Evolutionary conservation across 2,797 vertebrate genomes (phyloP), one percentile per base, ranked within the genome.

Genomic region (Micromesistius poutassou): DNA sequence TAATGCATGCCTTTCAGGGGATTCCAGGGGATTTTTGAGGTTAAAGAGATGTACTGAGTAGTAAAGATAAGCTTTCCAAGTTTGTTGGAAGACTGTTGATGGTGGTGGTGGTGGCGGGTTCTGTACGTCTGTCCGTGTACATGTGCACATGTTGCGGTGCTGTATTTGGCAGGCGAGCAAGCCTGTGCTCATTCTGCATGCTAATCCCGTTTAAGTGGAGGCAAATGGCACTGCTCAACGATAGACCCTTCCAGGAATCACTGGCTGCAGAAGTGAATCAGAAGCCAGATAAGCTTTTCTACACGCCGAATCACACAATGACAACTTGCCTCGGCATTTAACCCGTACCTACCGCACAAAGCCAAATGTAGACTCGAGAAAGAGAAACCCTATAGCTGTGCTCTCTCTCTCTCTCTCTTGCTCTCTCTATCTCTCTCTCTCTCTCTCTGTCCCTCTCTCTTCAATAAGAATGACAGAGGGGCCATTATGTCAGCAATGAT

Each of bases 151-250:
- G 80, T 80, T 83, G 72, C 85, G 76, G 73, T 30, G 25, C 33
- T 71, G 75, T 62, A 76, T 72, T 55, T 85, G 86, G 83, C 81
- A 80, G 80, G 40, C 40, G 40, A 38, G 68, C 74, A 82, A 62
- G 46, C 77, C n/a, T 30, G 62, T 30, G 74, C 55, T 79, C 76
- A 74, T 79, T 81, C 30, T 42, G 62, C 73, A 77, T 77, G 85
- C 71, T 87, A 83, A 87, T 89, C 85, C 80, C 76, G 75, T 84
- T 83, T 83, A 78, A 90, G 86, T 85, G 80, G 75, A 82, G 84
- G 81, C 87, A 87, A 91, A 87, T 84, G 82, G 81, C 82, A 84
- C 86, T 86, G 81, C 81, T 81, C 68, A 78, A 82, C 77, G 82
- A 85, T 30, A 75, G 78, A 79, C 76, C 77, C 81, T 78, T 87